A percentile compares a stretch with the other conserved stretches of the same genome.
phyloP scores from a whole-genome alignment of 1,140 invertebrate genomes.

The Hyles euphorbiae region DNA sequence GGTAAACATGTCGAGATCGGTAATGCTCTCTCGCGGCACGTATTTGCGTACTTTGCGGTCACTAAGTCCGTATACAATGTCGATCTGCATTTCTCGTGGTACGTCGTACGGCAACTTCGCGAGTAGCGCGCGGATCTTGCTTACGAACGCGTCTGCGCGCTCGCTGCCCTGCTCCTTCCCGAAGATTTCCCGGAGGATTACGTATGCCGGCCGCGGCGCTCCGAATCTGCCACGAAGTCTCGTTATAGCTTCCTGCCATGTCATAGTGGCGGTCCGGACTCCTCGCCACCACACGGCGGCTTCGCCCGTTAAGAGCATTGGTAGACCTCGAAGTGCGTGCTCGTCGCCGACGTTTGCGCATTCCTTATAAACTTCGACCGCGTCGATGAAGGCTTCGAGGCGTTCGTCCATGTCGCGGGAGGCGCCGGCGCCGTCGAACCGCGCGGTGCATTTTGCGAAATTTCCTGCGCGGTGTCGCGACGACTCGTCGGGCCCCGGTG shows the following conservation, averaged over 20 bases:
- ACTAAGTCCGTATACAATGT: slow-evolving; percentile 26
- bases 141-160: slow-evolving; percentile 19
- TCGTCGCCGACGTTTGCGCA: slow-evolving; percentile 16
- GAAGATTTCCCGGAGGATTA: slow-evolving; percentile 23
- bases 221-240: slow-evolving; percentile 15
- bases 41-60: slow-evolving; percentile 5
- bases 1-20: slow-evolving; percentile 1
- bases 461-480: too few relatives aligned
- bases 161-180: slow-evolving; percentile 16
- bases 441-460: not conserved
- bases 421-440: not conserved
- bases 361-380: slow-evolving; percentile 17
- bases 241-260: slow-evolving; percentile 14
- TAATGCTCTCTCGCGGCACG: slow-evolving; percentile 1
- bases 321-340: too few relatives aligned
- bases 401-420: not conserved
- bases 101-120: slow-evolving; percentile 21
- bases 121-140: slow-evolving; percentile 15
- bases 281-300: too few relatives aligned
- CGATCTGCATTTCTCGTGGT: slow-evolving; percentile 13
- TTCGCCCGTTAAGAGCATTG: too few relatives aligned
- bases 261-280: too few relatives aligned
- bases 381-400: slow-evolving; percentile 18
- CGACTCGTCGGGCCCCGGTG: not conserved
- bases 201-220: slow-evolving; percentile 19